A percentile compares a stretch with the other conserved stretches of the same genome.
These are phyloP conservation scores for Cephonodes hylas DNA, from an alignment of 2,888 invertebrate genomes.

Conservation along the genomic window DNA sequence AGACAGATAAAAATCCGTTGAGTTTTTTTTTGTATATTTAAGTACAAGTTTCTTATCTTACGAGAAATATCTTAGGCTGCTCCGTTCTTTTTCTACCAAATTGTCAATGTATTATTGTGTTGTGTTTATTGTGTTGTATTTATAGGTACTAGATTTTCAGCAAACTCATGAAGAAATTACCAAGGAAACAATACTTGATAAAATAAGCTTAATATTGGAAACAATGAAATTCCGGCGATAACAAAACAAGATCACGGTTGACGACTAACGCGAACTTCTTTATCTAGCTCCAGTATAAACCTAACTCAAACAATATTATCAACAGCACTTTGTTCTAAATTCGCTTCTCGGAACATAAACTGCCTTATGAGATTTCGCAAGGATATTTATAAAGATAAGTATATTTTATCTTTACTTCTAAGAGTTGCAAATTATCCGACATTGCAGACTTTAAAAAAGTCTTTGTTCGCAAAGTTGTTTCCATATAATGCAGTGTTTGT, in stretches of 20 bases:
- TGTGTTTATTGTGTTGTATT: too few species aligned
- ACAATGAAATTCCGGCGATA: conserved; percentile 11
- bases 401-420: neutral
- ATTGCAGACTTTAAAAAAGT: too few species aligned
- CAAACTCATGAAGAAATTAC: neutral
- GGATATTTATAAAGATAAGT: neutral
- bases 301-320: neutral
- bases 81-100: too few species aligned
- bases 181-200: neutral
- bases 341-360: neutral
- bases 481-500: too few species aligned
- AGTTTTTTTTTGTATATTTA: too few species aligned
- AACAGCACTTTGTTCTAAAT: neutral
- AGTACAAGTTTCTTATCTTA: too few species aligned
- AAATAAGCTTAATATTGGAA: neutral
- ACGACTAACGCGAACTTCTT: neutral
- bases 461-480: neutral
- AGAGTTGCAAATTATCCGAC: too few species aligned
- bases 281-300: neutral
- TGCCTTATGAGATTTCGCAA: neutral
- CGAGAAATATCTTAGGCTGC: too few species aligned
- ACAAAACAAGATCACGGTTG: neutral
- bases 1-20: too few species aligned
- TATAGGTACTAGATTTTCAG: too few species aligned
- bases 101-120: too few species aligned